Conservation (phyloP, 2,888 invertebrate genomes). For the Hirtodrosophila histrioides region DNA sequence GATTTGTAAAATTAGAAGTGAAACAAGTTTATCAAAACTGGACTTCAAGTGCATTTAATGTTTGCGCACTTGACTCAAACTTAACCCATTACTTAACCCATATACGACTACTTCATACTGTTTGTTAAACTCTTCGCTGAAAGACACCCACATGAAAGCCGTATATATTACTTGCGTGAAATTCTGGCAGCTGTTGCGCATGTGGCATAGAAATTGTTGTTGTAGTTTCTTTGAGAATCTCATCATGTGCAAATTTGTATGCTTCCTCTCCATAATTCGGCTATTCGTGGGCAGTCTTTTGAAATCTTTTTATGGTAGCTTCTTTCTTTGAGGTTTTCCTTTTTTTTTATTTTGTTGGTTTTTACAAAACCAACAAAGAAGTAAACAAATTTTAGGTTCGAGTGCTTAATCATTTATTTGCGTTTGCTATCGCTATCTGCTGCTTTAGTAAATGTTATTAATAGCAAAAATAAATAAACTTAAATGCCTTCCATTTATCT, state of each 20-base stretch:
- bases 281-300: constrained; percentile 52
- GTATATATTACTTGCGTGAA: background rate
- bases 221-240: constrained; percentile 13
- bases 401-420: constrained; percentile 66
- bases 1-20: constrained; percentile 59
- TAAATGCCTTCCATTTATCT: constrained; percentile 40
- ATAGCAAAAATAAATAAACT: constrained; percentile 66
- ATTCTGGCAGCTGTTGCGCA: constrained; percentile 50
- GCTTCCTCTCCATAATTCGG: constrained; percentile 15
- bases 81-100: constrained; percentile 37
- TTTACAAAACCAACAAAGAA: constrained; percentile 12
- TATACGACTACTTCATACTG: constrained; percentile 1
- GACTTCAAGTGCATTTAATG: constrained; percentile 39
- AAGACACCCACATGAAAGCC: constrained; percentile 37
- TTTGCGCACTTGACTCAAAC: constrained; percentile 10
- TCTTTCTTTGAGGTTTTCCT: constrained; percentile 29
- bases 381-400: constrained; percentile 24
- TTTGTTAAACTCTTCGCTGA: constrained; percentile 5
- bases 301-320: constrained; percentile 52
- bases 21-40: constrained; percentile 47
- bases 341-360: constrained; percentile 28
- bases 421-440: constrained; percentile 42
- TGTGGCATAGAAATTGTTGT: constrained; percentile 39
- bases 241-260: constrained; percentile 31
- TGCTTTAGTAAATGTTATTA: constrained; percentile 54